These are phyloP conservation scores for Australoheros scitulus DNA, from an alignment of 2,113 vertebrate genomes.

Conservation along the genomic window DNA sequence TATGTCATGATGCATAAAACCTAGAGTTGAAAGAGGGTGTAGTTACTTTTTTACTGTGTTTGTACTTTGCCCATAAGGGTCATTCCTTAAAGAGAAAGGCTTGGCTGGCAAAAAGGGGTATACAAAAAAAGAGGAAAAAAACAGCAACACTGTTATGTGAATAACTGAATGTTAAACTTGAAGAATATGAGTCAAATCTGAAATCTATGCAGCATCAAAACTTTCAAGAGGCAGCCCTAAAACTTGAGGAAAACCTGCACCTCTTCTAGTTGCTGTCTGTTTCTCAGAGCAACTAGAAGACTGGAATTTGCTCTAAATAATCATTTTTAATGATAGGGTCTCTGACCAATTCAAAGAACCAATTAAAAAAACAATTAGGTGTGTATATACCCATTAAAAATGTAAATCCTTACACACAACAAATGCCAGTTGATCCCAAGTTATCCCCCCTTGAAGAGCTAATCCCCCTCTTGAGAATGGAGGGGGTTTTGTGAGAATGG, in stretches of 20 bases:
- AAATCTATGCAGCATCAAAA: not conserved
- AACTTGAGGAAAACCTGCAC: not conserved
- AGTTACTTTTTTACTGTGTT: not conserved
- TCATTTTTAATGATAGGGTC: not conserved
- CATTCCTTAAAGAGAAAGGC: not conserved
- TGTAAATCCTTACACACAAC: slow-evolving; percentile 34
- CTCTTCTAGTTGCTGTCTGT: not conserved
- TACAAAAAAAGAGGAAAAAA: not conserved
- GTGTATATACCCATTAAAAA: slow-evolving; percentile 27
- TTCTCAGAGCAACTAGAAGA: not conserved
- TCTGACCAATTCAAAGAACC: not conserved
- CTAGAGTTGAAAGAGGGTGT: too few relatives aligned
- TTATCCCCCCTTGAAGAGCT: slow-evolving; percentile 12
- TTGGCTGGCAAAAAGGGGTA: not conserved
- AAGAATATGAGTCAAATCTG: not conserved
- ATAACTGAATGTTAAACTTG: too few relatives aligned
- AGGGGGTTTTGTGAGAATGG: slow-evolving; percentile 16
- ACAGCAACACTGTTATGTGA: not conserved
- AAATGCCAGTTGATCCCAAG: slow-evolving; percentile 26
- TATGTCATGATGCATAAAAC: not conserved
- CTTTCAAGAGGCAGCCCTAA: not conserved
- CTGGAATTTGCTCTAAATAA: not conserved
- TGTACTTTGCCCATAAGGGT: not conserved
- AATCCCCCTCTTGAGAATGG: slow-evolving; percentile 18
- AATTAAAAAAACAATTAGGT: slow-evolving; percentile 31